Conservation (phyloP, 2,888 invertebrate genomes). For the Icerya purchasi region DNA sequence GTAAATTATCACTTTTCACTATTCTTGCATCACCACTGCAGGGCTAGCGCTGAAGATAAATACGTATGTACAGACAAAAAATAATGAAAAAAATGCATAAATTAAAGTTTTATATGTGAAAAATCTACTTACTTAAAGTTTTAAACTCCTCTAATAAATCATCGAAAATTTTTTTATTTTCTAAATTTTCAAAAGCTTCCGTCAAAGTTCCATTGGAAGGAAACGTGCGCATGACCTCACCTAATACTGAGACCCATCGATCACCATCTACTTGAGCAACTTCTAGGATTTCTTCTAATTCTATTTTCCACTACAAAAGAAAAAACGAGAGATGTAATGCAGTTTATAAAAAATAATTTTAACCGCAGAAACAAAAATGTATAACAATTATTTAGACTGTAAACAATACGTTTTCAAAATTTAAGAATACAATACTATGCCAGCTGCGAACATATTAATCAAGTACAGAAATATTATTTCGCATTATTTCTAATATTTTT, state of each 20-base stretch:
- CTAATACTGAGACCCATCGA: conserved; percentile 92
- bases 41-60: no score
- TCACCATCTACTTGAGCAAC: conserved; percentile 83
- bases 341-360: no score
- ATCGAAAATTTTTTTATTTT: conserved; percentile 70
- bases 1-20: no score
- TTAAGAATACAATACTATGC: no score
- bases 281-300: conserved; percentile 83
- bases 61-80: not conserved
- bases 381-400: no score
- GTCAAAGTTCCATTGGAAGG: conserved; percentile 75
- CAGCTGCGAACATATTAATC: no score
- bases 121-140: conserved; percentile 33
- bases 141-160: conserved; percentile 70
- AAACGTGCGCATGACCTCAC: conserved; percentile 82
- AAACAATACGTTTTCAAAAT: no score
- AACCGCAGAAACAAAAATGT: no score
- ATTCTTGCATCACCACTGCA: no score
- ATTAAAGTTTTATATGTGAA: not conserved
- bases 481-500: no score
- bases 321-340: no score
- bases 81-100: not conserved
- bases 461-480: no score
- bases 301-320: conserved; percentile 87
- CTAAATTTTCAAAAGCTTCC: conserved; percentile 68